phyloP scores from a whole-genome alignment of 2,797 vertebrate genomes.

The Tadarida brasiliensis region DNA sequence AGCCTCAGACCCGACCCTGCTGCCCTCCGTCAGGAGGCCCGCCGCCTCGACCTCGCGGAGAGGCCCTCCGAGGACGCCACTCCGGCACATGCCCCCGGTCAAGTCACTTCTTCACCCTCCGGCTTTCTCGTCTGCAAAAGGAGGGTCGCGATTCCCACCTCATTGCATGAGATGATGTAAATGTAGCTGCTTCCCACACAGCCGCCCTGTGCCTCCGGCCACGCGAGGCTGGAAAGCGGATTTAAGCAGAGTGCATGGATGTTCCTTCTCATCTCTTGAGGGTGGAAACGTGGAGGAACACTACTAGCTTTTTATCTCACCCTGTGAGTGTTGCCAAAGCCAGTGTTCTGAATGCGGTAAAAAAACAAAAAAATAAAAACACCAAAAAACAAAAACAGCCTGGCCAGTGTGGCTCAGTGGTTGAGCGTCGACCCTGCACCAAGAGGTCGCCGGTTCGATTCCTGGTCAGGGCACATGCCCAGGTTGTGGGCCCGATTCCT shows the following conservation, averaged over 20 bases:
- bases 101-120: background rate
- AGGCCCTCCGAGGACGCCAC: background rate
- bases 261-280: background rate
- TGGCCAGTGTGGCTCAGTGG: too few relatives aligned
- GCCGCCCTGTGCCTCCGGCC: background rate
- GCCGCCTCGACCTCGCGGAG: background rate
- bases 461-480: too few relatives aligned
- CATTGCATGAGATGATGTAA: accelerated
- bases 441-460: too few relatives aligned
- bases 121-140: background rate
- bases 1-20: background rate
- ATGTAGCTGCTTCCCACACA: accelerated
- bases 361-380: too few relatives aligned
- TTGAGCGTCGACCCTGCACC: too few relatives aligned
- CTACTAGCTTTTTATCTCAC: background rate
- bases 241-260: accelerated
- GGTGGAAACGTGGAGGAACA: background rate
- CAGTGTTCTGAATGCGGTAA: background rate
- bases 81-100: accelerated
- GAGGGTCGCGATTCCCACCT: accelerated
- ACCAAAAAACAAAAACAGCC: too few relatives aligned
- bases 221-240: accelerated
- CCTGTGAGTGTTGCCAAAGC: background rate
- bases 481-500: too few relatives aligned
- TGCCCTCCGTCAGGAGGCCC: accelerated